Percentiles rank a stretch among this genome's conserved stretches.
Evolutionary conservation across 2,797 vertebrate genomes (phyloP).

Genomic region (Sebastiscus tertius): DNA sequence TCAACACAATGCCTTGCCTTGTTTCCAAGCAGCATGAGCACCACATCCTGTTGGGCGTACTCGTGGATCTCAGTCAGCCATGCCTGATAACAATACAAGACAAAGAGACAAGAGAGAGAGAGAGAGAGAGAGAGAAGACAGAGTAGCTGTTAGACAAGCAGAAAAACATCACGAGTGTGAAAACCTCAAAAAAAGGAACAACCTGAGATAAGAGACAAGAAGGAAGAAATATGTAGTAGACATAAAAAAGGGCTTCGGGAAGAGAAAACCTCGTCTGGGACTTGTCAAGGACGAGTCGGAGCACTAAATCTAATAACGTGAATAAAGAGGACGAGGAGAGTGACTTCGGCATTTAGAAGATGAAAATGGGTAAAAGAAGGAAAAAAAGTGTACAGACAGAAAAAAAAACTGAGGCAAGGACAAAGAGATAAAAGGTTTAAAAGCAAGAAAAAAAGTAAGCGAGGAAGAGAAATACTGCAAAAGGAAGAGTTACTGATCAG

Average conservation of each 20-base stretch:
- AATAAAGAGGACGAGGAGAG: slow-evolving; percentile 17
- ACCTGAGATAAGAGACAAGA: not conserved
- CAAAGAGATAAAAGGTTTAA: slow-evolving; percentile 22
- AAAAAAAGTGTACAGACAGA: not conserved
- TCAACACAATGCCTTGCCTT: slow-evolving; percentile 84
- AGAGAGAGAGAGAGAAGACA: not conserved
- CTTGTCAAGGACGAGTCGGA: slow-evolving; percentile 37
- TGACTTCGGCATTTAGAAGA: slow-evolving; percentile 17
- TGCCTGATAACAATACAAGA: slow-evolving; percentile 79
- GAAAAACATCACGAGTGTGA: not conserved
- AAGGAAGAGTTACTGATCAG: not conserved
- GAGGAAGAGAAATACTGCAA: not conserved
- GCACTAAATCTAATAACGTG: slow-evolving; percentile 43
- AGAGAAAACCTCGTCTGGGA: slow-evolving; percentile 27
- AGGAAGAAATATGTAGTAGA: not conserved
- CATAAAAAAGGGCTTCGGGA: not conserved
- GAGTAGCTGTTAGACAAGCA: slow-evolving; percentile 4
- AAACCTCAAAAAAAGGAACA: not conserved
- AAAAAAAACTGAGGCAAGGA: slow-evolving; percentile 6
- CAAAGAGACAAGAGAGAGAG: slow-evolving; percentile 8
- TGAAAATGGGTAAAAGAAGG: slow-evolving; percentile 7
- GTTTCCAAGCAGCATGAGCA: slow-evolving; percentile 95
- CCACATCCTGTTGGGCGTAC: slow-evolving; percentile 91
- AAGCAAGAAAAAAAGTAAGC: not conserved
- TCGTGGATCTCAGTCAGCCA: slow-evolving; percentile 96